These are phyloP conservation scores for Lateolabrax maculatus DNA, from an alignment of 2,797 vertebrate species.

Conservation along the genomic window DNA sequence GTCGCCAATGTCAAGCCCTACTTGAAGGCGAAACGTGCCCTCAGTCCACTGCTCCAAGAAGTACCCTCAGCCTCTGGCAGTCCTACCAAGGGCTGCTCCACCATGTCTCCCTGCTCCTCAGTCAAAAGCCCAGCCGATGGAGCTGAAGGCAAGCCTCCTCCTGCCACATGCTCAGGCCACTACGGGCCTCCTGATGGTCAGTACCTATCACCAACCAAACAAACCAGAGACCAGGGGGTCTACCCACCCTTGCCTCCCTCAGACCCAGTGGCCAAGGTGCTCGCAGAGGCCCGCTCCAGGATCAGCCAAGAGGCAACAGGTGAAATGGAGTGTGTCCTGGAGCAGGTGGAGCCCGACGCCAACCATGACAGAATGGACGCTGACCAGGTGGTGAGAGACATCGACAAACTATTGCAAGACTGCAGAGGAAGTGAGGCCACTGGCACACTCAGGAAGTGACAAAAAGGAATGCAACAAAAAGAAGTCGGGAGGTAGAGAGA, in stretches of 20 bases:
- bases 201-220: conserved; percentile 96
- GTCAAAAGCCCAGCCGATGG: conserved; percentile 94
- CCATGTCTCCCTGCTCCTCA: conserved; percentile 91
- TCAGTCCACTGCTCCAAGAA: conserved; percentile 98
- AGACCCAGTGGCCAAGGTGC: conserved; percentile 96
- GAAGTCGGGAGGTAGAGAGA: conserved; percentile 59
- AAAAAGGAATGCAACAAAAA: conserved; percentile 39
- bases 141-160: conserved; percentile 92
- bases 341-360: conserved; percentile 87
- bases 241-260: conserved; percentile 88
- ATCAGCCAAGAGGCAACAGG: conserved; percentile 92
- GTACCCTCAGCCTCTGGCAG: conserved; percentile 96
- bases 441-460: conserved; percentile 94
- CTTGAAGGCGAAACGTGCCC: conserved; percentile 99
- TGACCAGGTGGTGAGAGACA: conserved; percentile 98
- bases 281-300: conserved; percentile 94
- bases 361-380: conserved; percentile 93
- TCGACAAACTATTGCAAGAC: conserved; percentile 99
- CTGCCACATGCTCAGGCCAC: conserved; percentile 86
- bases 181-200: conserved; percentile 94
- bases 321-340: conserved; percentile 93
- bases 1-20: conserved; percentile 99
- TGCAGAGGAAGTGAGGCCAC: conserved; percentile 95
- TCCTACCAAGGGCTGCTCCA: conserved; percentile 94
- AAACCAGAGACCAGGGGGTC: conserved; percentile 89